These are phyloP conservation scores for Callipepla squamata DNA, from an alignment of 2,113 vertebrate species.

Conservation along the genomic window DNA sequence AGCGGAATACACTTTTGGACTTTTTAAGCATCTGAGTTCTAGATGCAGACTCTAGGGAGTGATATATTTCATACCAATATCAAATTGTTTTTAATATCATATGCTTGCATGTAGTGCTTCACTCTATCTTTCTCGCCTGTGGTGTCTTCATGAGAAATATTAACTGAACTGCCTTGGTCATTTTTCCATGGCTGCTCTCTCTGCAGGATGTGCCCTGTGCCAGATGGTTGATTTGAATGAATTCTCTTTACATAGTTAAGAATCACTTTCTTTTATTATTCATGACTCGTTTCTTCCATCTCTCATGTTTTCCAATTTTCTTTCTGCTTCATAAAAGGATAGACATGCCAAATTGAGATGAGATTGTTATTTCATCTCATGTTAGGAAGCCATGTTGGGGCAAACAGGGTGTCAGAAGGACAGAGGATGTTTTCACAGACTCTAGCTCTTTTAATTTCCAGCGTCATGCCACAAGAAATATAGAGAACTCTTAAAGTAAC, in stretches of 20 bases:
- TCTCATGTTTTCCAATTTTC: slow-evolving; percentile 56
- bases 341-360: slow-evolving; percentile 30
- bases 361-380: slow-evolving; percentile 15
- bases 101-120: neutral
- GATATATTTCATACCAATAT: neutral
- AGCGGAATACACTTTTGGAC: neutral
- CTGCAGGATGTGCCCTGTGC: slow-evolving; percentile 58
- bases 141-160: slow-evolving; percentile 48
- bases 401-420: neutral
- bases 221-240: slow-evolving; percentile 67
- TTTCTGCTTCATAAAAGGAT: neutral
- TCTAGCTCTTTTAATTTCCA: neutral
- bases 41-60: neutral
- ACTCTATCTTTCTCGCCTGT: slow-evolving; percentile 7
- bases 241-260: slow-evolving; percentile 62
- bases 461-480: neutral
- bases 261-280: slow-evolving; percentile 68
- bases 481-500: neutral
- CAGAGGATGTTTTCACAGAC: slow-evolving; percentile 4
- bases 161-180: slow-evolving; percentile 23
- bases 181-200: slow-evolving; percentile 57
- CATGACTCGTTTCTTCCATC: slow-evolving; percentile 62
- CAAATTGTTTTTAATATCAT: neutral
- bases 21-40: neutral
- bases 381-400: neutral